phyloP scores from a whole-genome alignment of 2,888 invertebrate genomes.

The Halictus quadricinctus region DNA sequence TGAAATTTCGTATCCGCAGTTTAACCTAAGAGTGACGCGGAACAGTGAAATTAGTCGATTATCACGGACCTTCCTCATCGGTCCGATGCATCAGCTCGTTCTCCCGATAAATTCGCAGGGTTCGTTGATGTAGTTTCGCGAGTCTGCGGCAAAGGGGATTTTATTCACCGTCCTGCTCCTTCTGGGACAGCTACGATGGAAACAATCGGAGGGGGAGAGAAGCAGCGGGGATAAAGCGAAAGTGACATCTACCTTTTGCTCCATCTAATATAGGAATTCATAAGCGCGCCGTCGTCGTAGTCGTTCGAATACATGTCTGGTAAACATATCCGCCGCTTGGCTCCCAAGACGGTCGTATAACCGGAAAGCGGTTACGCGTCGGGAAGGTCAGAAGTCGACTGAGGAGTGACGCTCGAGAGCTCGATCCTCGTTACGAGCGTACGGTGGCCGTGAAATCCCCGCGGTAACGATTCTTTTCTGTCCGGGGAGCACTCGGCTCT shows the following conservation, averaged over 20 bases:
- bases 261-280: constrained; percentile 54
- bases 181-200: not conserved
- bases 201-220: not conserved
- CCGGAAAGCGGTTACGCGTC: constrained; percentile 17
- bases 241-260: constrained; percentile 41
- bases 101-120: constrained; percentile 42
- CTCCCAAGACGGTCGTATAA: constrained; percentile 23
- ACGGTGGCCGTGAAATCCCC: constrained; percentile 19
- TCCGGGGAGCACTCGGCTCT: not conserved
- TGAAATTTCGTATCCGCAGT: not conserved
- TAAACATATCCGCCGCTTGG: not conserved
- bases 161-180: not conserved
- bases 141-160: constrained; percentile 33
- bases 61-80: constrained; percentile 53
- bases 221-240: not conserved
- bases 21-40: constrained; percentile 16
- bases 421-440: not conserved
- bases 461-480: constrained; percentile 34
- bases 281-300: constrained; percentile 47
- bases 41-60: constrained; percentile 16
- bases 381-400: constrained; percentile 22
- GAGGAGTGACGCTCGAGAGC: not conserved
- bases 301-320: constrained; percentile 50
- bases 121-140: constrained; percentile 48
- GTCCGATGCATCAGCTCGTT: constrained; percentile 42